A percentile compares a stretch with the other conserved stretches of the same genome.
These are phyloP conservation scores for Gasteruption jaculator DNA, from an alignment of 2,888 invertebrate species.

Conservation along the genomic window DNA sequence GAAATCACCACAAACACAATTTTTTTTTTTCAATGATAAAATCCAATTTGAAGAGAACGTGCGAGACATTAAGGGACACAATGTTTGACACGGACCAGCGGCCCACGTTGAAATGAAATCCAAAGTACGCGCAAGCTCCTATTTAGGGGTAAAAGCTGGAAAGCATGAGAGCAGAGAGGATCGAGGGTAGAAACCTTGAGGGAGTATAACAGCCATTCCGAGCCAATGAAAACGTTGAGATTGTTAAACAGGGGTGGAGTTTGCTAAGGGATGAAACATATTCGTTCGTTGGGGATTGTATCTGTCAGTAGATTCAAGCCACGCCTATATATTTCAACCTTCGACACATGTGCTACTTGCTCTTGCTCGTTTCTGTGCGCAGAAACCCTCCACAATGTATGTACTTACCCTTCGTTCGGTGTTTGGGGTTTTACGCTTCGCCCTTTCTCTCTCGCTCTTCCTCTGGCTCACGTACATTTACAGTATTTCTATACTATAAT, in stretches of 20 bases:
- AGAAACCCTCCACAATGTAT: too few species aligned
- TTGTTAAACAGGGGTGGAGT: constrained; percentile 44
- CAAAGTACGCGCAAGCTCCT: constrained; percentile 39
- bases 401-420: too few species aligned
- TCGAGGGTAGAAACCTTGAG: constrained; percentile 46
- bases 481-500: too few species aligned
- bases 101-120: constrained; percentile 47
- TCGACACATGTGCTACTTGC: constrained; percentile 49
- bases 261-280: constrained; percentile 46
- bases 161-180: constrained; percentile 46
- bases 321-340: constrained; percentile 52
- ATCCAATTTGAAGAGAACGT: constrained; percentile 8
- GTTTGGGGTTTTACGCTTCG: too few species aligned
- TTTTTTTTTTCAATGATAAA: too few species aligned
- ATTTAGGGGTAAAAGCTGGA: constrained; percentile 45
- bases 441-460: constrained; percentile 12
- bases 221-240: constrained; percentile 41
- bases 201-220: too few species aligned
- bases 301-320: constrained; percentile 47
- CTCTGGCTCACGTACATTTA: constrained; percentile 23
- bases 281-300: constrained; percentile 48
- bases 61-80: constrained; percentile 11
- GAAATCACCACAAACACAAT: too few species aligned
- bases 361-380: constrained; percentile 18
- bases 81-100: constrained; percentile 33